Conservation (phyloP, 2,113 vertebrate genomes). For the Calyptomena viridis region DNA sequence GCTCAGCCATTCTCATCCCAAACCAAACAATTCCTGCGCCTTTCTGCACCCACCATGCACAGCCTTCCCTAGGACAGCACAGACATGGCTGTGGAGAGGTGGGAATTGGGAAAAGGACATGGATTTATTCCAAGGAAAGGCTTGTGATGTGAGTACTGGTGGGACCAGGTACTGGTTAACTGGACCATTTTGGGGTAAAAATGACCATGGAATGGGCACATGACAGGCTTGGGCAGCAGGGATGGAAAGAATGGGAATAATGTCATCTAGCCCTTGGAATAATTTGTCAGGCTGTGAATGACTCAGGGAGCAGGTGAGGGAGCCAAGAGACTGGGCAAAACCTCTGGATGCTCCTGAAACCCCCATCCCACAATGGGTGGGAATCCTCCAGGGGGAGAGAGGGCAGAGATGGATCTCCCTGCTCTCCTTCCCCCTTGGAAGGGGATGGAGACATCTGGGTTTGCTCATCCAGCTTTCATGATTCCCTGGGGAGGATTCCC, state of each 20-base stretch:
- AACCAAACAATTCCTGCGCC: neutral
- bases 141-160: neutral
- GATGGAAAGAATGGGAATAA: neutral
- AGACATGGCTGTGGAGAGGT: neutral
- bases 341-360: neutral
- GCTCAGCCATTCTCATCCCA: neutral
- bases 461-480: neutral
- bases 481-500: neutral
- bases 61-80: neutral
- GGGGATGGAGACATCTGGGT: neutral
- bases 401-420: neutral
- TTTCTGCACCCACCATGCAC: neutral
- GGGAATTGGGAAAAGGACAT: neutral
- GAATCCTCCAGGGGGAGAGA: neutral
- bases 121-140: neutral
- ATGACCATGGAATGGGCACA: neutral
- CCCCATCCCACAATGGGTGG: neutral
- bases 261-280: conserved; percentile 32
- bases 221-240: neutral
- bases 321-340: neutral
- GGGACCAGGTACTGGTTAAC: neutral
- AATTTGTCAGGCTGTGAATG: neutral
- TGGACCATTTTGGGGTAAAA: neutral
- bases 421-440: neutral
- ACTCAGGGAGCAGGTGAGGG: fast-evolving